These are phyloP conservation scores for Corydoras sp. DNA, from an alignment of 2,113 vertebrate genomes.

Conservation along the genomic window DNA sequence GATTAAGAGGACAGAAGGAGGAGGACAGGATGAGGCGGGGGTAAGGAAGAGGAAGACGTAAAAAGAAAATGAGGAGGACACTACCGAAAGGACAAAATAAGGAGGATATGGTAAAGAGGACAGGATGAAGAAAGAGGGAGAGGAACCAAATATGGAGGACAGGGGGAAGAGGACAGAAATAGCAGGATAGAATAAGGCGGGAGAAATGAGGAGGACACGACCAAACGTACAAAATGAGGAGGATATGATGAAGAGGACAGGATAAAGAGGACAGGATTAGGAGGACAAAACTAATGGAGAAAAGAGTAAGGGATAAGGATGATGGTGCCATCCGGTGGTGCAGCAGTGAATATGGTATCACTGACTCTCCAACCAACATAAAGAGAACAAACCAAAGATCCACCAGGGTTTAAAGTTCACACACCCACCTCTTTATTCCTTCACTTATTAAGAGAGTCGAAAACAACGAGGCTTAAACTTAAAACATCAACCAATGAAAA, in stretches of 20 bases:
- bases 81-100: too few relatives aligned
- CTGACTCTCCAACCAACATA: too few relatives aligned
- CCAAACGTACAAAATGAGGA: background rate
- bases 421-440: too few relatives aligned
- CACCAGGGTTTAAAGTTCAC: too few relatives aligned
- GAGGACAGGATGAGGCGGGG: constrained; percentile 19
- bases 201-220: background rate
- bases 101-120: background rate
- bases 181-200: too few relatives aligned
- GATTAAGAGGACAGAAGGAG: background rate
- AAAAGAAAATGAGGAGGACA: background rate
- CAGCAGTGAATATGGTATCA: background rate
- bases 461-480: too few relatives aligned
- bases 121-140: background rate
- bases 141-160: constrained; percentile 5
- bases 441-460: too few relatives aligned
- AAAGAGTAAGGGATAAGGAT: constrained; percentile 11
- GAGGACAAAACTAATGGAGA: constrained; percentile 20
- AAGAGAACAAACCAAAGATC: too few relatives aligned
- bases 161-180: background rate
- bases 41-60: background rate
- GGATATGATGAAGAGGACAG: background rate
- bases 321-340: constrained; percentile 58
- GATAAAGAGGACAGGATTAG: constrained; percentile 21
- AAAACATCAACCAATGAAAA: too few relatives aligned